Evolutionary conservation across 2,113 vertebrate genomes (phyloP).

Genomic region (Heloderma charlesbogerti): DNA sequence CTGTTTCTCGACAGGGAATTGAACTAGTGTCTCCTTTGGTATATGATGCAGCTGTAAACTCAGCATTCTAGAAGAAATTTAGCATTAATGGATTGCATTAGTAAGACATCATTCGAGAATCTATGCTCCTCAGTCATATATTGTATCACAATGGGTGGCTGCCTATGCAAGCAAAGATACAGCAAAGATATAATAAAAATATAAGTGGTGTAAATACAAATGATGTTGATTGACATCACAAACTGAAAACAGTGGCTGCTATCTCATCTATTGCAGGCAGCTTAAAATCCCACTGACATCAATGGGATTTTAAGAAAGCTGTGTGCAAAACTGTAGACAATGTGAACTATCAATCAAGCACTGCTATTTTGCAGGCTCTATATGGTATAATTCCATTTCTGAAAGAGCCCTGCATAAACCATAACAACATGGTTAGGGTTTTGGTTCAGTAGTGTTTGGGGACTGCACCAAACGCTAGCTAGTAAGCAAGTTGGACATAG

Average conservation of each 20-base stretch:
- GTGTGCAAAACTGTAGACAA: background rate
- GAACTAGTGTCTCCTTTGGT: constrained; percentile 67
- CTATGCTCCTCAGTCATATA: constrained; percentile 8
- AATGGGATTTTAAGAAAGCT: background rate
- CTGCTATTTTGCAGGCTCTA: background rate
- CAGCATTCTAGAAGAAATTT: constrained; percentile 68
- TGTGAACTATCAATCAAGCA: background rate
- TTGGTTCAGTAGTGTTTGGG: background rate
- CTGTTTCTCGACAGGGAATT: constrained; percentile 76
- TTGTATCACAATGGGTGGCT: background rate
- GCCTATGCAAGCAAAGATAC: background rate
- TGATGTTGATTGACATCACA: background rate
- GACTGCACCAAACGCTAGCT: background rate
- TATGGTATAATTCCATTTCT: background rate
- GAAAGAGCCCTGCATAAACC: background rate
- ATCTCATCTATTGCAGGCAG: background rate
- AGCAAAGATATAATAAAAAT: background rate
- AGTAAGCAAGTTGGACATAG: background rate
- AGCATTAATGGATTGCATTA: constrained; percentile 22
- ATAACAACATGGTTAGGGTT: background rate
- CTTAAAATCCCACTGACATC: background rate
- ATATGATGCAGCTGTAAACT: constrained; percentile 61
- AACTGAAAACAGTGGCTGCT: background rate
- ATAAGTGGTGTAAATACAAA: background rate
- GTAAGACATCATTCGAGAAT: background rate